phyloP scores from a whole-genome alignment of 2,797 vertebrate genomes.

The Alfaro cultratus region DNA sequence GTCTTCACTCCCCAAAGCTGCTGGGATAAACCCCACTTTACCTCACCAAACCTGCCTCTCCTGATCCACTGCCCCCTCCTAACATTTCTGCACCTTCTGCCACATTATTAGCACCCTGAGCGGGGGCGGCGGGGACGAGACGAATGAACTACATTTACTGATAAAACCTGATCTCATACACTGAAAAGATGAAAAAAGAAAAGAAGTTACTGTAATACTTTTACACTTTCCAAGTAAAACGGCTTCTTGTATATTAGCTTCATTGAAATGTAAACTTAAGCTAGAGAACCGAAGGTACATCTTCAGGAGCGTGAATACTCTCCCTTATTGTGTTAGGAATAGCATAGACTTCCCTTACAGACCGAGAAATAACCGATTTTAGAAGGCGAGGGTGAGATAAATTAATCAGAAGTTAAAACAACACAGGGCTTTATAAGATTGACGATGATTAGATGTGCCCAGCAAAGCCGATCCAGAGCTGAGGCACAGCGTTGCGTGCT shows the following conservation, averaged over 20 bases:
- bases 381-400: neutral
- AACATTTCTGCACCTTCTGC: conserved; percentile 71
- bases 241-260: neutral
- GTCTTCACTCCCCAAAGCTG: conserved; percentile 81
- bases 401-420: conserved; percentile 24
- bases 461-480: conserved; percentile 29
- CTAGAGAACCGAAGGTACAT: neutral
- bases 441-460: conserved; percentile 10
- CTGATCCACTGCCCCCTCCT: conserved; percentile 68
- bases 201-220: neutral
- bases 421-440: neutral
- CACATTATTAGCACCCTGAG: conserved; percentile 57
- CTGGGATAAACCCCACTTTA: conserved; percentile 84
- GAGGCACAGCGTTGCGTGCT: conserved; percentile 47
- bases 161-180: conserved; percentile 2
- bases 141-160: neutral
- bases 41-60: conserved; percentile 84
- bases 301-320: neutral
- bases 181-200: neutral
- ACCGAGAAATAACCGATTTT: neutral
- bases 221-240: neutral
- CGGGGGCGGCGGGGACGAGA: neutral
- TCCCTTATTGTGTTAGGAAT: neutral
- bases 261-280: neutral
- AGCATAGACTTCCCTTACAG: neutral